Base-by-base conservation (phyloP, 2,888 invertebrate genomes). In the Metacarcinus magister region DNA sequence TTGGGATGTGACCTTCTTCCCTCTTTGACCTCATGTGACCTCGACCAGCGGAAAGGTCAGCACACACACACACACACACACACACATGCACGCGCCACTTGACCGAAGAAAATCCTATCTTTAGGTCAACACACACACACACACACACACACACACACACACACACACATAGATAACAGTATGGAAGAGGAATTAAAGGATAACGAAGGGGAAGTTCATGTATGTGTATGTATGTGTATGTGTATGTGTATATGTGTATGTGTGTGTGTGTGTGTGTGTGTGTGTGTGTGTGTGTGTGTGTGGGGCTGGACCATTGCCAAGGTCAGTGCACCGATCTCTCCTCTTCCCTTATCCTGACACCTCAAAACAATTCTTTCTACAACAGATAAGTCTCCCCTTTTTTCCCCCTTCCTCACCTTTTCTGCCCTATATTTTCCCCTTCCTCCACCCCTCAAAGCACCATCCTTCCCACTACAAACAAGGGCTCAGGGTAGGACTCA, bases 41-140 rank as follows among this genome's bases (percentile, higher is more conserved):
- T 67, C 16, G 23, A 10, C 48, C 48, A 48, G n/a, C n/a, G n/a
- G n/a, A n/a, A n/a, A 67, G 13, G 19, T 19, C 7, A 8, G 19
- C 67, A 67, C 67, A 67, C 67, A 67, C 67, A 75, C 28, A 75
- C 75, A 75, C 75, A 75, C 75, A 75, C 75, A 75, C 75, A 75
- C 5, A 60, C 8, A 60, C 13, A 60, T 23, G 23, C 60, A 60
- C 60, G 16, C 16, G 23, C 60, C 13, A 60, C 60, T 28, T 28
- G 28, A 28, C 75, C 3, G 75, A 28, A 28, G 3, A 28, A n/a
- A 75, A 75, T 28, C n/a, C 28, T 7, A 28, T 28, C 5, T 75
- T 3, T 75, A 2, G 75, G 75, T 75, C 75, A 75, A 5, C 75
- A 82, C 82, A 82, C 82, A 82, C 82, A 82, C 82, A 82, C 82